Percentiles rank a stretch among this genome's conserved stretches.
These are phyloP conservation scores for Apodemus agrarius DNA, from an alignment of 2,797 vertebrate genomes.

Conservation along the genomic window DNA sequence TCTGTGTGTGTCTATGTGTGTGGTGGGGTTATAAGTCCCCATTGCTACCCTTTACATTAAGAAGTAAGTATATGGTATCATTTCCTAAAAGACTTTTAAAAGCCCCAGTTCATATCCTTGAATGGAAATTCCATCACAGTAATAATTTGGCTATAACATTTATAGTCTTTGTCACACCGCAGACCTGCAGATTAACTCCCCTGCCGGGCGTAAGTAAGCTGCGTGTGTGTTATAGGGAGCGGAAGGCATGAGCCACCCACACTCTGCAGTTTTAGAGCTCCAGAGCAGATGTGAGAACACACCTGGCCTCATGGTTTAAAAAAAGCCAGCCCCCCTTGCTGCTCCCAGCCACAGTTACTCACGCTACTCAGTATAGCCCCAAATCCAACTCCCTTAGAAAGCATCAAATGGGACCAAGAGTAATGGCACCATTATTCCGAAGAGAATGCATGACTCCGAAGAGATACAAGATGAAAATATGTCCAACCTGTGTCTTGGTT, in stretches of 20 bases:
- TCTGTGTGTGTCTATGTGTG: neutral
- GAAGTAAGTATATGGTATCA: conserved; percentile 13
- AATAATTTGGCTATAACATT: neutral
- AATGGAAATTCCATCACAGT: conserved; percentile 29
- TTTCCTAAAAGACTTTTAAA: neutral
- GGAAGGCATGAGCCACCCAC: neutral
- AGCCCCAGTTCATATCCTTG: neutral
- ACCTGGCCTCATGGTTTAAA: neutral
- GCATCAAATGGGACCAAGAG: neutral
- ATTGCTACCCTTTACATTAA: conserved; percentile 30
- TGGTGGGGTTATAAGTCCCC: neutral
- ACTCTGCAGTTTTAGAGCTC: neutral
- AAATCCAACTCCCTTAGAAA: neutral
- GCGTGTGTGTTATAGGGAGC: neutral
- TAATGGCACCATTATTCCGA: neutral
- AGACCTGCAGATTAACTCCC: neutral
- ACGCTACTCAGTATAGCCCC: neutral
- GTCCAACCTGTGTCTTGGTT: neutral
- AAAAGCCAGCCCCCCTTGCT: neutral
- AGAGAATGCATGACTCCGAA: neutral
- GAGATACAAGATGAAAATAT: neutral
- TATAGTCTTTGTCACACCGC: neutral
- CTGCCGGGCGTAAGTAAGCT: neutral
- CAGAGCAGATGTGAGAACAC: neutral
- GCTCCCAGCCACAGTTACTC: neutral